Evolutionary conservation across 2,888 invertebrate genomes (phyloP).

Genomic region (Nomada flava): DNA sequence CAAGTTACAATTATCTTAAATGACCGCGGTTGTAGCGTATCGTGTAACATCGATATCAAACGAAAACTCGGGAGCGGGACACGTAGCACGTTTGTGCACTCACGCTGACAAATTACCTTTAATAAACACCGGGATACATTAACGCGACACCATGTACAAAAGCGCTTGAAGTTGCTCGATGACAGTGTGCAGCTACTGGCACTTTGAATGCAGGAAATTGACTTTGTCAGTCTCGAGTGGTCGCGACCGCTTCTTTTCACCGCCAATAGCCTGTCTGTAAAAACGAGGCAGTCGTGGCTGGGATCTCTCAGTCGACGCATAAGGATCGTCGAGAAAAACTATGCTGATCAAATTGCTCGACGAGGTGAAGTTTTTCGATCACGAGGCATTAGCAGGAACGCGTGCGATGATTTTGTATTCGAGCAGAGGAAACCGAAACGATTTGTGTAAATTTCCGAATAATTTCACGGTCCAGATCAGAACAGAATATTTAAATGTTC

Average conservation of each 20-base stretch:
- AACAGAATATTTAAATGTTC: background rate
- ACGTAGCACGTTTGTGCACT: constrained; percentile 20
- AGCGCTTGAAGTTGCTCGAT: constrained; percentile 43
- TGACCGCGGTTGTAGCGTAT: constrained; percentile 1
- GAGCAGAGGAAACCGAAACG: background rate
- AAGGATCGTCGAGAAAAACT: constrained; percentile 8
- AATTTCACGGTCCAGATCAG: background rate
- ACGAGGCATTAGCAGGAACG: background rate
- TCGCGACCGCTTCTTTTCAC: constrained; percentile 56
- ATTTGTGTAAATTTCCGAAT: background rate
- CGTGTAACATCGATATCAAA: background rate
- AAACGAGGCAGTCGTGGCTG: constrained; percentile 47
- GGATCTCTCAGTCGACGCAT: constrained; percentile 16
- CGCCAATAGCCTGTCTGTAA: constrained; percentile 58
- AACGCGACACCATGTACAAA: constrained; percentile 41
- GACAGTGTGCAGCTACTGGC: constrained; percentile 55
- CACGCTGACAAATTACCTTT: constrained; percentile 45
- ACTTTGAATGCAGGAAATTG: constrained; percentile 62
- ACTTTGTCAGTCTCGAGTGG: constrained; percentile 62
- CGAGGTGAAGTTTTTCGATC: constrained; percentile 1
- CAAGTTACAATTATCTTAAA: constrained; percentile 6
- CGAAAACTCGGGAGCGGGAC: constrained; percentile 9
- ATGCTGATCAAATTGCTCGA: background rate
- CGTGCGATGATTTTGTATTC: background rate
- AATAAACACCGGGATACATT: constrained; percentile 46